Evolutionary conservation across 2,113 vertebrate species (phyloP).

Genomic region (Phalacrocorax pelagicus): DNA sequence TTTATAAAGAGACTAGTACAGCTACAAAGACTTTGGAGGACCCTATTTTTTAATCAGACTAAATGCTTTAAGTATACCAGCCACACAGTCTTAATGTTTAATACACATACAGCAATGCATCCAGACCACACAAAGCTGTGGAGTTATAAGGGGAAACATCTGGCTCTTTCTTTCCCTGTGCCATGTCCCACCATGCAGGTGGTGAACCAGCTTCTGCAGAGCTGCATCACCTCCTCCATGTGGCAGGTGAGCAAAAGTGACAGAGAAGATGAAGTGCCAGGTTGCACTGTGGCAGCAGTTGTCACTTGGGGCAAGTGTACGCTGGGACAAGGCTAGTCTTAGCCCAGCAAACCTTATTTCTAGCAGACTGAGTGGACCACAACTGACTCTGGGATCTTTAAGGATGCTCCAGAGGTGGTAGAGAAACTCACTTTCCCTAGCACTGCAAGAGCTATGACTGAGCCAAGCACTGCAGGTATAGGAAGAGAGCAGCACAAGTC

Average conservation of each 20-base stretch:
- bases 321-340: not conserved
- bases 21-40: not conserved
- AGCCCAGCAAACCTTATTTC: not conserved
- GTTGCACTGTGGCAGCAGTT: rapidly evolving
- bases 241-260: not conserved
- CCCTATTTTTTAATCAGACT: not conserved
- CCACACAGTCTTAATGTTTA: not conserved
- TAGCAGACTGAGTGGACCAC: not conserved
- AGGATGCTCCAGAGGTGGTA: not conserved
- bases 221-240: not conserved
- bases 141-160: not conserved
- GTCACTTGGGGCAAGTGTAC: rapidly evolving
- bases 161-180: not conserved
- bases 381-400: not conserved
- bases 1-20: not conserved
- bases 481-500: not conserved
- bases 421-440: not conserved
- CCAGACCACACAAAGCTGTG: not conserved
- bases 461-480: rapidly evolving
- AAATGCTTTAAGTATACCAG: not conserved
- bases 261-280: not conserved
- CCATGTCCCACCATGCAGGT: not conserved
- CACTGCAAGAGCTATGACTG: rapidly evolving
- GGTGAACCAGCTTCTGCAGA: not conserved
- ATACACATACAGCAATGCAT: not conserved